Percentiles rank a stretch among this genome's conserved stretches.
phyloP scores from a whole-genome alignment of 2,797 vertebrate genomes.

The Argentina silus region DNA sequence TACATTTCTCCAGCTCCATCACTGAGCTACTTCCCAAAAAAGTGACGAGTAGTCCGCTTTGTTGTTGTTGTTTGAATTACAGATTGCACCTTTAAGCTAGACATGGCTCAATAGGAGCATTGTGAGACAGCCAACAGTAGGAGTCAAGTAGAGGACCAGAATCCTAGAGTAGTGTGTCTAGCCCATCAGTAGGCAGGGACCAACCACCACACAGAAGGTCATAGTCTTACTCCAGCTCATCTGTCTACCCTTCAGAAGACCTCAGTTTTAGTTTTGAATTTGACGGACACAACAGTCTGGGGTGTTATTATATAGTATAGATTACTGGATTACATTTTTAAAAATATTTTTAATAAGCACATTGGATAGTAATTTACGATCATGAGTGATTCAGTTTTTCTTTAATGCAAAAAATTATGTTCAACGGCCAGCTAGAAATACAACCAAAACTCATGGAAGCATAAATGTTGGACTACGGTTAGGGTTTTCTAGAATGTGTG shows the following conservation, averaged over 20 bases:
- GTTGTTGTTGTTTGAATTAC: too few species aligned
- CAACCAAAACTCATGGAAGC: neutral
- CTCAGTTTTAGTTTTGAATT: constrained; percentile 7
- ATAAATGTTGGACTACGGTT: neutral
- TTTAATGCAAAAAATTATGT: neutral
- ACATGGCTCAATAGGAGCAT: constrained; percentile 59
- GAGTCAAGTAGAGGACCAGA: constrained; percentile 64
- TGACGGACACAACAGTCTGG: constrained; percentile 13
- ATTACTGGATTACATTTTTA: neutral
- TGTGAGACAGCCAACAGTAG: constrained; percentile 53
- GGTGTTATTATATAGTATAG: neutral
- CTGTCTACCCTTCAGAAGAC: constrained; percentile 35
- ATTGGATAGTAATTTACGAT: neutral
- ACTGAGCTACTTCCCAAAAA: too few species aligned
- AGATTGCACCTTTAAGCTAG: constrained; percentile 6
- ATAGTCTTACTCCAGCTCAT: constrained; percentile 13
- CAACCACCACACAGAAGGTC: constrained; percentile 2
- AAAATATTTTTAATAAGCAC: neutral
- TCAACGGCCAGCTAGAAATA: neutral
- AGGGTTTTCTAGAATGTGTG: constrained; percentile 47
- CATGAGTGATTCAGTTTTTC: neutral
- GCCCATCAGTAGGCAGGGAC: constrained; percentile 34
- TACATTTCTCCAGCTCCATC: too few species aligned
- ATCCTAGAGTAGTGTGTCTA: constrained; percentile 11
- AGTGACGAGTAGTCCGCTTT: too few species aligned